Evolutionary conservation across 1,140 invertebrate species (phyloP).

Genomic region (Himalopsyche phryganea): DNA sequence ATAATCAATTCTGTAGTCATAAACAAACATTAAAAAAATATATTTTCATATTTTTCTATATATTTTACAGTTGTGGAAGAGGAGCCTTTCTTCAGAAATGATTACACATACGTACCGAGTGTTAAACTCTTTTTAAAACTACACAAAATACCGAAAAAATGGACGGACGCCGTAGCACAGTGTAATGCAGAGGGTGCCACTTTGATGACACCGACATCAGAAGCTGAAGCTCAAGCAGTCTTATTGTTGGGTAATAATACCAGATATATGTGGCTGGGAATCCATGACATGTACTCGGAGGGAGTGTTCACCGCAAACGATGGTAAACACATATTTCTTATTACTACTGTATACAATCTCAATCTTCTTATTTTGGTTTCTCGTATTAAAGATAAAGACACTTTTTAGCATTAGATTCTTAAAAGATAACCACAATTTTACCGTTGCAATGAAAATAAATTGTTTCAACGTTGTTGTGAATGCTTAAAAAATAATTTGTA

Average conservation of each 20-base stretch:
- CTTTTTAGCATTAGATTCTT: background rate
- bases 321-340: conserved; percentile 11
- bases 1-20: no score
- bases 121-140: conserved; percentile 3
- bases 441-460: background rate
- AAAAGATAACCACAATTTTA: background rate
- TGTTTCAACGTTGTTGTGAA: background rate
- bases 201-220: background rate
- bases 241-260: background rate
- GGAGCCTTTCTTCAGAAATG: conserved; percentile 1
- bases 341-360: no score
- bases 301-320: conserved; percentile 23
- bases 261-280: conserved; percentile 1
- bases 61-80: no score
- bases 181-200: conserved; percentile 2
- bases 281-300: conserved; percentile 25
- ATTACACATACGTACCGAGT: background rate
- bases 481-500: background rate
- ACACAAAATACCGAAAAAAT: background rate
- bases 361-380: background rate
- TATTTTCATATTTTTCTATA: no score
- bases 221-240: background rate
- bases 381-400: background rate
- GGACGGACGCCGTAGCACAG: background rate
- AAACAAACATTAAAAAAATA: no score